Evolutionary conservation across 2,113 vertebrate species (phyloP).

Genomic region (Ailurus styani): DNA sequence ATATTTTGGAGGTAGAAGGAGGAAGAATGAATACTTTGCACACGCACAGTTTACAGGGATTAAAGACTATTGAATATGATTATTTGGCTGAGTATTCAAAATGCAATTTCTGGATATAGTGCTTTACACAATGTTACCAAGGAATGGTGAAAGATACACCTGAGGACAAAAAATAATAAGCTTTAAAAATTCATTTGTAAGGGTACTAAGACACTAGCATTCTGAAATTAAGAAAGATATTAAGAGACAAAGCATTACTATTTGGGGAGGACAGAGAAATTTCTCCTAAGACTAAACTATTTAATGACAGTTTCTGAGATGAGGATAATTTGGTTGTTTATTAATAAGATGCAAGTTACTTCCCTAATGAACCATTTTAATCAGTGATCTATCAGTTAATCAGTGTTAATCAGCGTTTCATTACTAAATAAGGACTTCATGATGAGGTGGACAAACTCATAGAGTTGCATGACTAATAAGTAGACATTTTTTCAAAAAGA

Average conservation of each 20-base stretch:
- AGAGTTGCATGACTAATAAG: constrained; percentile 62
- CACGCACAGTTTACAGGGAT: not conserved
- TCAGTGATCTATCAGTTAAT: constrained; percentile 75
- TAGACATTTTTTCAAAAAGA: not conserved
- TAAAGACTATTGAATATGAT: not conserved
- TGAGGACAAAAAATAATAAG: not conserved
- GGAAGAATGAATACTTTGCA: not conserved
- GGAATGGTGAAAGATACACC: not conserved
- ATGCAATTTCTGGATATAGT: not conserved
- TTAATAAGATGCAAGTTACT: constrained; percentile 74
- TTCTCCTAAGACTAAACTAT: constrained; percentile 44
- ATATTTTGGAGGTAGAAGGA: not conserved
- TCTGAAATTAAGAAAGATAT: constrained; percentile 13
- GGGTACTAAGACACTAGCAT: not conserved
- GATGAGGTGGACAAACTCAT: constrained; percentile 68
- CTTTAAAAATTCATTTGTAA: not conserved
- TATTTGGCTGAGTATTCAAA: not conserved
- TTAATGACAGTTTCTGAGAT: constrained; percentile 61
- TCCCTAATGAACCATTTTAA: constrained; percentile 73
- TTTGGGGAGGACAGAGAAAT: constrained; percentile 35
- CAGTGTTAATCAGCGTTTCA: constrained; percentile 72
- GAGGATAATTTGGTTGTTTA: constrained; percentile 69
- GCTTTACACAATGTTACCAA: not conserved
- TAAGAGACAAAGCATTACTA: constrained; percentile 11
- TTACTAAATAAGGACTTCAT: constrained; percentile 69